Base-by-base conservation (phyloP, 1,140 invertebrate genomes). In the Bombus waltoni region DNA sequence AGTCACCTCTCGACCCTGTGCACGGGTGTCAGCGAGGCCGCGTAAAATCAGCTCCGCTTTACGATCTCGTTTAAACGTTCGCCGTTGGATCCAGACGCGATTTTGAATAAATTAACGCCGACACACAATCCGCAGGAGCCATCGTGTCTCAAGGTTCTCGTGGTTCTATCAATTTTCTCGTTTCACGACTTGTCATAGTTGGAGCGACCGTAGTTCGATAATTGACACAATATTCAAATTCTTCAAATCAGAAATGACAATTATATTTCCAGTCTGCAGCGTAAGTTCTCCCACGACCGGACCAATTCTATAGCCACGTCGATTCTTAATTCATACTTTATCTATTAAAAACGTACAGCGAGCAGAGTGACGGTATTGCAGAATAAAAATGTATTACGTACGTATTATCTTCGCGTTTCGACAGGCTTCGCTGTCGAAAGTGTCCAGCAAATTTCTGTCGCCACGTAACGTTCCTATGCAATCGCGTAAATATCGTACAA, bases 101-200 rank as follows among this genome's bases (percentile, higher is more conserved):
- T 85, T 87, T 47, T 84, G 89, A 91, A 91, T 91, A 91, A 91
- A 91, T 91, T 91, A 88, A 71, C 90, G 85, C 85, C 59, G 86
- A 87, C 82, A 76, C 73, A 68, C 44, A 35, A 22, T 38, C 40
- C 28, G 18, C 62, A 18, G 22, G 38, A 88, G 47, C 57, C 38
- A 25, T 68, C 59, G 32, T 25, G 5, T 73, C 25, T 32, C 3
- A 10, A 25, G 35, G 35, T 83, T 68, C 40, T 22, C 18, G 1
- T 28, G 3, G 40, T 5, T 3, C 18, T 18, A 42, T 42, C 57
- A 71, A 57, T 62, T 74, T 74, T 57, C 74, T n/a, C 22, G 66
- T 53, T n/a, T 35, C 32, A 79, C n/a, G 47, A 22, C 47, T 22
- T 22, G 32, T 10, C 15, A 3, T 38, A 8, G 6, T 8, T 66